Percentiles rank a stretch among this genome's conserved stretches.
Conservation (phyloP, 37 sponge, comb jelly and placozoan species). For the Lycopodina hypogea region DNA sequence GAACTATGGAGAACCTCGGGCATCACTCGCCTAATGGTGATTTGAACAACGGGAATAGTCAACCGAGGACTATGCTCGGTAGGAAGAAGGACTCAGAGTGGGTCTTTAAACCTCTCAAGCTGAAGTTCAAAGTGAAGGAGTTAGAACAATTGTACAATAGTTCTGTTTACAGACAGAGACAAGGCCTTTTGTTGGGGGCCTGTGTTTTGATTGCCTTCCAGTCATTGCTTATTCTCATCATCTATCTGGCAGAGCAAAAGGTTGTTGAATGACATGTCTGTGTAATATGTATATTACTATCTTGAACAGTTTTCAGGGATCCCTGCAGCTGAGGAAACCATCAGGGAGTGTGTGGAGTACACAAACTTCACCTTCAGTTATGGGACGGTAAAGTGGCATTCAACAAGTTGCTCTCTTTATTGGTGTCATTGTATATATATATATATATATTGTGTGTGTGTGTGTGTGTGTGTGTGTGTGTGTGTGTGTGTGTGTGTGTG, state of each 20-base stretch:
- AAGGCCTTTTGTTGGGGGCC: conserved; percentile 16
- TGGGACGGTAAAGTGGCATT: conserved; percentile 14
- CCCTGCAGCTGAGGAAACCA: neutral
- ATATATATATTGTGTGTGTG: no score
- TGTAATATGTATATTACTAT: neutral
- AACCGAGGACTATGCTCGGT: neutral
- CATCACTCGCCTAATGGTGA: no score
- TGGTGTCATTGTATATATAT: no score
- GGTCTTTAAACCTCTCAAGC: conserved; percentile 43
- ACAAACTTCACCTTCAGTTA: conserved; percentile 16
- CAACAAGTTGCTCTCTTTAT: no score
- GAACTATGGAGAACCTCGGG: no score
- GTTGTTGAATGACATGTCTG: neutral
- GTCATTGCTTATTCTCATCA: conserved; percentile 11
- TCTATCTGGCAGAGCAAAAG: conserved; percentile 24
- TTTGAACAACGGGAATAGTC: no score
- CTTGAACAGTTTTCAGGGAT: neutral
- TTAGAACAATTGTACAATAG: conserved; percentile 49
- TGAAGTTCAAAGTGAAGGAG: conserved; percentile 57
- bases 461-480: no score
- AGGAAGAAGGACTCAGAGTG: conserved; percentile 28
- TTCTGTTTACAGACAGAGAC: conserved; percentile 26
- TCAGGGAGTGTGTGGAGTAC: conserved; percentile 1
- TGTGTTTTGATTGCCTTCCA: conserved; percentile 22
- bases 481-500: no score